These are phyloP conservation scores for Hydrozoanthus tunicans DNA, from an alignment of 64 coral and sea anemone genomes.

Conservation along the genomic window DNA sequence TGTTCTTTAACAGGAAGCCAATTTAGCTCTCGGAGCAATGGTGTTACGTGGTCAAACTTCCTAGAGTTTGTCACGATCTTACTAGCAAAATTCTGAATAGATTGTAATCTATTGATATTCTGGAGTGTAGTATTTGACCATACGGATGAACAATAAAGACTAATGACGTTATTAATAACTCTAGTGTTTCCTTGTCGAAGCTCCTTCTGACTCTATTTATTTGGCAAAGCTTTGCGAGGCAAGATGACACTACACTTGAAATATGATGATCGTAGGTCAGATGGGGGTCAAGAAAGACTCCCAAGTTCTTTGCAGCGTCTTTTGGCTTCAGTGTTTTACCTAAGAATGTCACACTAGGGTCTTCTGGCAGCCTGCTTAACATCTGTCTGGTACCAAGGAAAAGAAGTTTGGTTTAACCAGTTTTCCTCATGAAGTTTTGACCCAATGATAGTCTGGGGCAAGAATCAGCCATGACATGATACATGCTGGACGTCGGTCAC, in stretches of 20 bases:
- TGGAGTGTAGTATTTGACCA: not conserved
- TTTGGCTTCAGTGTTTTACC: not conserved
- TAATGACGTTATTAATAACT: conserved; percentile 5
- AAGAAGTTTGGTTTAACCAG: conserved; percentile 34
- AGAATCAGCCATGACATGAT: no score
- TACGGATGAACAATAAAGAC: conserved; percentile 27
- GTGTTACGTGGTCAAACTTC: not conserved
- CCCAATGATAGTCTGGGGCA: no score
- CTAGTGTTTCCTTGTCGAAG: not conserved
- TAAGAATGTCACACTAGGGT: not conserved
- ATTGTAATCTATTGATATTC: not conserved
- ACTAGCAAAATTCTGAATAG: conserved; percentile 48
- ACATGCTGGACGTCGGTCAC: no score
- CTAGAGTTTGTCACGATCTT: conserved; percentile 61
- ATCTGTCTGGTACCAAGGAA: conserved; percentile 39
- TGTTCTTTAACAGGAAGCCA: conserved; percentile 44
- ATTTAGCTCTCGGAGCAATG: conserved; percentile 45
- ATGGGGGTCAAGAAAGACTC: not conserved
- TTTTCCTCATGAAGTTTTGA: not conserved
- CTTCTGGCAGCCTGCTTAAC: conserved; percentile 35
- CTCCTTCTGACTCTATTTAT: not conserved
- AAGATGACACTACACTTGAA: not conserved
- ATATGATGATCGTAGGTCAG: not conserved
- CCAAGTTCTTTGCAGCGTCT: not conserved
- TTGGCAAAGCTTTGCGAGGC: not conserved